Conservation (phyloP, 2,113 vertebrate genomes). For the Plestiodon gilberti region DNA sequence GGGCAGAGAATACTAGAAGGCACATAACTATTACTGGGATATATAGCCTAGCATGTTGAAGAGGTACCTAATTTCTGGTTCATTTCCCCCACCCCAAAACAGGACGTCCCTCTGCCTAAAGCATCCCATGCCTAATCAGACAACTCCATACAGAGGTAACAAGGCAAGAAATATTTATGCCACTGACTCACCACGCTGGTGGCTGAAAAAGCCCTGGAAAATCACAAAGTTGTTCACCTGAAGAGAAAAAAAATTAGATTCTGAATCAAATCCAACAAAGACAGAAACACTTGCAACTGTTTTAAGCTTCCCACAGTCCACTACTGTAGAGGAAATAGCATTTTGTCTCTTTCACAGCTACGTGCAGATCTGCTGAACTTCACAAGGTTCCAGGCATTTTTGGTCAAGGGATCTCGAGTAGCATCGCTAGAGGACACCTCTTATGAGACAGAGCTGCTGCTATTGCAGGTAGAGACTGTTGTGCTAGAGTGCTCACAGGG, state of each 20-base stretch:
- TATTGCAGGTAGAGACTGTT: no score
- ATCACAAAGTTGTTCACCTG: conserved; percentile 96
- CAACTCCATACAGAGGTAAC: background rate
- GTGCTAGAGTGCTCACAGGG: background rate
- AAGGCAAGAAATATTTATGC: background rate
- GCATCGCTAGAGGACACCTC: background rate
- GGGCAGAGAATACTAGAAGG: no score
- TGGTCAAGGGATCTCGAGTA: background rate
- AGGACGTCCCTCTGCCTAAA: background rate
- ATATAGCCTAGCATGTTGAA: background rate
- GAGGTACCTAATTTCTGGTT: no score
- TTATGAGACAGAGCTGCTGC: background rate
- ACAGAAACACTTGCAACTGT: background rate
- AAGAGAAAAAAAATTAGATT: background rate
- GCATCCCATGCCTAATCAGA: background rate
- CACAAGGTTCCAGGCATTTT: background rate
- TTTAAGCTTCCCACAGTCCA: background rate
- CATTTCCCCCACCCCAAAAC: no score
- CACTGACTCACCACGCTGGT: conserved; percentile 81
- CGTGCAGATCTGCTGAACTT: background rate
- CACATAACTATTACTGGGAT: background rate
- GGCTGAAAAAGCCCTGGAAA: conserved; percentile 88
- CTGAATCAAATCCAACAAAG: background rate
- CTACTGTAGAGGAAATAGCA: background rate
- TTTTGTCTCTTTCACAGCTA: background rate